Percentiles rank a stretch among this genome's conserved stretches.
Conservation (phyloP, 2,113 vertebrate genomes). For the Thunnus maccoyii region DNA sequence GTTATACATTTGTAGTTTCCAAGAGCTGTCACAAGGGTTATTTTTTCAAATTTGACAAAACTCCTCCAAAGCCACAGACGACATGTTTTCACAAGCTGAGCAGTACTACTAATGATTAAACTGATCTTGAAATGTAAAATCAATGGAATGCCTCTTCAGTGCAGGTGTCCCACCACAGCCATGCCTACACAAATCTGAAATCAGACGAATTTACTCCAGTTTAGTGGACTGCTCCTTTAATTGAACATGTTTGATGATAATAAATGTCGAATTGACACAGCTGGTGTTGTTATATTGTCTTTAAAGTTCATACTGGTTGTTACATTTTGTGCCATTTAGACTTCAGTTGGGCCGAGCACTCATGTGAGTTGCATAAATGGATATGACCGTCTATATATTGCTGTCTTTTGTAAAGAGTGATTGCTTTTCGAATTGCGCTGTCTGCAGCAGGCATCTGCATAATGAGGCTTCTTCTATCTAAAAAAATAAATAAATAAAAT, state of each 20-base stretch:
- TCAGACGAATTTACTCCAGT: background rate
- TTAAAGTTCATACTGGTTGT: slow-evolving; percentile 43
- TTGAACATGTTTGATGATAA: background rate
- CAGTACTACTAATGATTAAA: background rate
- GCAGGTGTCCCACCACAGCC: background rate
- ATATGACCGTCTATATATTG: slow-evolving; percentile 48
- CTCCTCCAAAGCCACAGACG: background rate
- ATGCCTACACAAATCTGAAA: background rate
- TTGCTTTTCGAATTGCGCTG: slow-evolving; percentile 74
- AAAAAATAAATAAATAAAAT: slow-evolving; percentile 51
- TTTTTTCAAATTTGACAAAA: no score
- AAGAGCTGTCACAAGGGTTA: no score
- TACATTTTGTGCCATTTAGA: slow-evolving; percentile 35
- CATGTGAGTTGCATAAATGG: slow-evolving; percentile 35
- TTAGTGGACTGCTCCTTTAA: slow-evolving; percentile 19
- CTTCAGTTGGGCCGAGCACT: slow-evolving; percentile 20
- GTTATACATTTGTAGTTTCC: no score
- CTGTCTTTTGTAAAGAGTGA: slow-evolving; percentile 65
- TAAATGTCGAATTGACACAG: background rate
- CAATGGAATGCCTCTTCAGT: background rate
- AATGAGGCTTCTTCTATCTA: slow-evolving; percentile 64
- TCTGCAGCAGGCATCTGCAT: slow-evolving; percentile 65
- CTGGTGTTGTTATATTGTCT: slow-evolving; percentile 21
- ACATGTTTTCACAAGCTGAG: background rate
- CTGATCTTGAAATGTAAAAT: background rate